Base-by-base conservation (phyloP, 2,113 vertebrate genomes). In the Oophaga pumilio region DNA sequence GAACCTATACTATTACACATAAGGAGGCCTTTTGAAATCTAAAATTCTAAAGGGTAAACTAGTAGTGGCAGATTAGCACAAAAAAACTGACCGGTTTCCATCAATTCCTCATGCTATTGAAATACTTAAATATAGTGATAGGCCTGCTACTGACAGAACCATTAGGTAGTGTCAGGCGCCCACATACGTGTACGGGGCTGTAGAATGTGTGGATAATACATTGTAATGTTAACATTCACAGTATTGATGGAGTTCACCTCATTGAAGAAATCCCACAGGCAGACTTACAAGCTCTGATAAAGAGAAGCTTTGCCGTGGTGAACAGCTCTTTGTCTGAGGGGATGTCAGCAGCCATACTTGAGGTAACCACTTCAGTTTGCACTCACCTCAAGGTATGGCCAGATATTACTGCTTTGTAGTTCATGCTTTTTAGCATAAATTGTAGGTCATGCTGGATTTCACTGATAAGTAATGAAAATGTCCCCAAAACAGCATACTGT, bases 261-360 rank as follows among this genome's bases (percentile, higher is more conserved):
- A 86, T 96, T 1, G 90, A 87, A 1, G 97, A 97, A 92, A 93
- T 96, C 89, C 91, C 94, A 1, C 97, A 95, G 81, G 92, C 89
- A 57, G 95, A 98, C 90, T 95, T 99, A 0, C 97, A 99, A 0
- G 96, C 97, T 0, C 94, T 92, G 13, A 85, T 97, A 91, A 94
- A 90, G 90, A 94, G 89, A 68, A 94, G 96, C 89, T 96, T 93
- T 26, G 96, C 97, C 0, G 85, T 98, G 89, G 96, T 99, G 77
- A 99, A 99, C 94, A 97, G 97, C 92, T 99, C 98, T 0, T 3
- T 93, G 86, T 99, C 97, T 0, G 97, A 99, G 89, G 98, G 98
- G 69, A 99, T 99, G 98, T 99, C 97, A 0, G 97, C 97, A 0
- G 97, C 97, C 69, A 92, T 99, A 86, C 94, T 99, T 89, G 98